These are phyloP conservation scores for Riptortus pedestris DNA, from an alignment of 1,140 invertebrate species.

Conservation along the genomic window DNA sequence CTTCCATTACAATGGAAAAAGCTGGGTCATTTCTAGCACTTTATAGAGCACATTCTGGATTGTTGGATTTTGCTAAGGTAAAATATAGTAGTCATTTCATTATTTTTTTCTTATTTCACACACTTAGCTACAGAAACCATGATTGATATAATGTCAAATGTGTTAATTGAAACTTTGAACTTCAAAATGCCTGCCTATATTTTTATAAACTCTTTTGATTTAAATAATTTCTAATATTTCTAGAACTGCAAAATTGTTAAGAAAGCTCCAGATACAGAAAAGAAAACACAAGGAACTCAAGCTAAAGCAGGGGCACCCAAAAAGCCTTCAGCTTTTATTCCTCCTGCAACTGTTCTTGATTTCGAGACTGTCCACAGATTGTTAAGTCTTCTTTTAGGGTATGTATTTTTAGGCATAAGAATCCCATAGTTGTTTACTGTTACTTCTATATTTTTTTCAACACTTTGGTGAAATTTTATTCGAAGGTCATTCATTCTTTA, in stretches of 20 bases:
- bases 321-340: slow-evolving; percentile 24
- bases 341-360: slow-evolving; percentile 27
- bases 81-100: not conserved
- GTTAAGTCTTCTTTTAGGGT: slow-evolving; percentile 25
- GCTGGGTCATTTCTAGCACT: slow-evolving; percentile 25
- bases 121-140: no score
- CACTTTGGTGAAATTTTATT: no score
- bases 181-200: no score
- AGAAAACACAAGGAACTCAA: slow-evolving; percentile 26
- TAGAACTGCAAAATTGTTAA: slow-evolving; percentile 28
- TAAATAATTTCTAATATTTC: no score
- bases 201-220: no score
- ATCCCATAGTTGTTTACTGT: no score
- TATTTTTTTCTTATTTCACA: no score
- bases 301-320: slow-evolving; percentile 11
- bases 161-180: no score
- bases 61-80: slow-evolving; percentile 31
- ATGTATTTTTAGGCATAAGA: no score
- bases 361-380: slow-evolving; percentile 26
- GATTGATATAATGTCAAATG: no score
- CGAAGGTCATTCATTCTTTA: no score
- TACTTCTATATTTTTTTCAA: no score
- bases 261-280: slow-evolving; percentile 22
- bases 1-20: slow-evolving; percentile 18
- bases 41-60: slow-evolving; percentile 27